Base-by-base conservation (phyloP, 2,797 vertebrate genomes). In the Eidolon dupreanum region DNA sequence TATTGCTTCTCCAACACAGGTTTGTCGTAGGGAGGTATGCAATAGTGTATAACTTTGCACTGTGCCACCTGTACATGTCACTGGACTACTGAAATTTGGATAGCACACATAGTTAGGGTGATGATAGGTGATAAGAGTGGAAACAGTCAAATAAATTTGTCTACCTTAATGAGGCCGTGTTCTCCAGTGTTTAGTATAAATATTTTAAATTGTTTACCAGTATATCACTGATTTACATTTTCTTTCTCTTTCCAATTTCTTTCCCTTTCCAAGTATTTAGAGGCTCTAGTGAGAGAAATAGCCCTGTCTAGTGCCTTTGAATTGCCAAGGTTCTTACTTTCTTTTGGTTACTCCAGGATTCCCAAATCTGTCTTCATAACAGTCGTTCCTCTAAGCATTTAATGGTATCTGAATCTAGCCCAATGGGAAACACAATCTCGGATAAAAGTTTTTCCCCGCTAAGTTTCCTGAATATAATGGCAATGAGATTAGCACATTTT, bases 401-500 rank as follows among this genome's bases (percentile, higher is more conserved):
- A 86, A 73, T 86, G 65, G 28, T 83, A 86, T 81, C 55, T 88
- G 79, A 96, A 84, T 65, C n/a, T 87, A 68, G 46, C 33, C 66
- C 33, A 94, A 66, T 66, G 38, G 73, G 59, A 95, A 96, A 91
- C 22, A 61, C 81, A 87, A 36, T 94, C 90, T 92, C 13, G 7
- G 85, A 90, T 88, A 82, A 92, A 97, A 94, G 31, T 95, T 93
- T 53, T 95, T 93, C 61, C 88, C 63, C 74, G 61, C 65, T 89
- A 73, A 73, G 68, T 96, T 97, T 94, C 79, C 92, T 96, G 82
- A 94, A 93, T 79, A 96, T 93, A 95, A 96, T 88, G 90, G 84
- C 78, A 65, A 61, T 95, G 70, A 66, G 90, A 96, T 97, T 95
- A 97, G 90, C 74, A 89, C 95, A 95, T 97, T 97, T 98, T 95